Conservation (phyloP, 2,113 vertebrate genomes). For the Oostethus manadensis region DNA sequence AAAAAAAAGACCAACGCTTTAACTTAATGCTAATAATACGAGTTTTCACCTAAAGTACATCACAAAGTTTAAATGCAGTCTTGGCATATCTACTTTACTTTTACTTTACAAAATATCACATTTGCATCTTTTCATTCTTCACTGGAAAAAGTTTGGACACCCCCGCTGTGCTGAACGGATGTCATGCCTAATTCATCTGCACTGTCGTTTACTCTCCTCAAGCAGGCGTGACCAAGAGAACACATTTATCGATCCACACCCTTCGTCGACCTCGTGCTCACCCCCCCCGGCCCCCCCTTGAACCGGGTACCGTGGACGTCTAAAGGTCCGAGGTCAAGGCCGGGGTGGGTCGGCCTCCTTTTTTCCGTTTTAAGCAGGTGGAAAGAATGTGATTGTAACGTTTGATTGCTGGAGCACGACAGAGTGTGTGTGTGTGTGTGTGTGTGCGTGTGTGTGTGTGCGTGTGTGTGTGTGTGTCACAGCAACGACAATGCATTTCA, state of each 20-base stretch:
- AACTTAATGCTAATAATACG: no score
- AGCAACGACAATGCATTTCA: slow-evolving; percentile 68
- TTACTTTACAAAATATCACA: no score
- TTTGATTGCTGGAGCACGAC: slow-evolving; percentile 54
- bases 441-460: slow-evolving; percentile 21
- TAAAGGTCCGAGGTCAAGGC: slow-evolving; percentile 78
- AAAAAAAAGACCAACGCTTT: no score
- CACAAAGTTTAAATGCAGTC: no score
- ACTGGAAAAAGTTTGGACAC: not conserved
- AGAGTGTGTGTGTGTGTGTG: slow-evolving; percentile 6
- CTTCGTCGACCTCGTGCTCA: slow-evolving; percentile 46
- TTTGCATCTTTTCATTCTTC: no score
- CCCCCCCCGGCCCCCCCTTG: slow-evolving; percentile 45
- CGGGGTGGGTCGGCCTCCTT: slow-evolving; percentile 65
- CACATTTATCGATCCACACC: slow-evolving; percentile 74
- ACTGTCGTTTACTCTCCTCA: slow-evolving; percentile 49
- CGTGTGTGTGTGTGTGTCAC: slow-evolving; percentile 13
- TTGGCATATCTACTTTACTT: no score
- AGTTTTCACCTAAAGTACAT: no score
- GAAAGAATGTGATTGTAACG: slow-evolving; percentile 62
- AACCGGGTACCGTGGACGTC: slow-evolving; percentile 76
- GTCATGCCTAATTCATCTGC: slow-evolving; percentile 53
- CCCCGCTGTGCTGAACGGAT: slow-evolving; percentile 47
- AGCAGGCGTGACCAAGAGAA: slow-evolving; percentile 78
- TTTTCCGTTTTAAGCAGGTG: slow-evolving; percentile 57